Evolutionary conservation across 1,140 invertebrate genomes (phyloP), one percentile per base, ranked within the genome.

Genomic region (Hormaphis cornu): DNA sequence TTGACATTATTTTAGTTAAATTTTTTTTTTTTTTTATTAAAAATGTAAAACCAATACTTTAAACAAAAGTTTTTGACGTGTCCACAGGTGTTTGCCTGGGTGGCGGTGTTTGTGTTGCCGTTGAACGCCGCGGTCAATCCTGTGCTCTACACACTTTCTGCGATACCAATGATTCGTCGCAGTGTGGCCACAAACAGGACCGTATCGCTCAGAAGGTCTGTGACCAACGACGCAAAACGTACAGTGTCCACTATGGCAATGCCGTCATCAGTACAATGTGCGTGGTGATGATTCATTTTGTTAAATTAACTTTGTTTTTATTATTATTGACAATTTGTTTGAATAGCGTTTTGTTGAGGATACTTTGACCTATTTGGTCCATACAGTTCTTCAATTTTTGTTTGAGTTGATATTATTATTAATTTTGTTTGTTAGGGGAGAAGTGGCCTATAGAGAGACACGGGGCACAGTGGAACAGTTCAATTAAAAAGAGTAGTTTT

Each of bases 61-160:
- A n/a, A n/a, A n/a, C n/a, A n/a, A n/a, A n/a, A n/a, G n/a, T n/a
- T n/a, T n/a, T n/a, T n/a, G n/a, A n/a, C 10, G 20, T 42, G n/a
- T 40, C 52, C 14, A 50, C 69, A 80, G 76, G 78, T 80, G 4
- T 81, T 78, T 73, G 82, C 82, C 0, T 84, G 83, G 83, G 79
- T 84, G 6, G 83, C 83, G 5, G 83, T 84, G 6, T 84, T 84
- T 73, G 75, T 84, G 0, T 74, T 84, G 20, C 83, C 83, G 0
- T 74, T 84, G 26, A 84, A 84, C 74, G 82, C 82, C 0, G 83
- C 83, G 24, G 75, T 84, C 26, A 83, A 84, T 73, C 83, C 83
- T 0, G 76, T 83, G 0, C 75, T 84, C 1, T 84, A 84, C 74
- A 84, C 83, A 8, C 73, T 84, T 6, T 82, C 81, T 1, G 79